Percentiles rank a stretch among this genome's conserved stretches.
phyloP scores from a whole-genome alignment of 1,140 invertebrate species.

The Dinoponera quadriceps region DNA sequence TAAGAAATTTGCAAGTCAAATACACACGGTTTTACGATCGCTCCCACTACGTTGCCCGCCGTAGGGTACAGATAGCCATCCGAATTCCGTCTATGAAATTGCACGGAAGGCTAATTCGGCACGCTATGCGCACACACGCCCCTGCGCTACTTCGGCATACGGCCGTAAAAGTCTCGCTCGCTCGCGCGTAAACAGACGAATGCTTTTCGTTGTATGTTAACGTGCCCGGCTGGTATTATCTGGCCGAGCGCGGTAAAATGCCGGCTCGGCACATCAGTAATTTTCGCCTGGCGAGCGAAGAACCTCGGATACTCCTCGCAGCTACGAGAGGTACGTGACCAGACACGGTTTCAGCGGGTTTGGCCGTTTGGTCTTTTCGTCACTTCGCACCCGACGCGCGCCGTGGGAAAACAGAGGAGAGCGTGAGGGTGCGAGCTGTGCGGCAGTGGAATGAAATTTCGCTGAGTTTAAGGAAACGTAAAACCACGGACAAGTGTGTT shows the following conservation, averaged over 20 bases:
- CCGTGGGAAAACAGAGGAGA: slow-evolving; percentile 13
- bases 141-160: not conserved
- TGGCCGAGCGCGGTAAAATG: slow-evolving; percentile 32
- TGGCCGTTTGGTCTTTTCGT: slow-evolving; percentile 20
- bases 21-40: slow-evolving; percentile 13
- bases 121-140: not conserved
- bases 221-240: slow-evolving; percentile 25
- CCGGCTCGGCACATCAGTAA: slow-evolving; percentile 42
- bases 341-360: slow-evolving; percentile 40
- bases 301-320: not conserved
- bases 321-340: slow-evolving; percentile 33
- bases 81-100: slow-evolving; percentile 22
- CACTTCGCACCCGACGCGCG: slow-evolving; percentile 1
- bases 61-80: not conserved
- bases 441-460: slow-evolving; percentile 12
- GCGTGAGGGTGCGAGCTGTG: not conserved
- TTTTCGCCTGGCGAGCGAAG: slow-evolving; percentile 28
- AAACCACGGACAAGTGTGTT: not conserved
- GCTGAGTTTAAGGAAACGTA: slow-evolving; percentile 2
- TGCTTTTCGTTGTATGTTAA: slow-evolving; percentile 46
- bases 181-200: slow-evolving; percentile 38
- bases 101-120: slow-evolving; percentile 4
- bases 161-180: slow-evolving; percentile 30
- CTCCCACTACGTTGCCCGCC: not conserved
- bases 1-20: slow-evolving; percentile 18